Evolutionary conservation across 2,113 vertebrate genomes (phyloP).

Genomic region (Odocoileus virginianus): DNA sequence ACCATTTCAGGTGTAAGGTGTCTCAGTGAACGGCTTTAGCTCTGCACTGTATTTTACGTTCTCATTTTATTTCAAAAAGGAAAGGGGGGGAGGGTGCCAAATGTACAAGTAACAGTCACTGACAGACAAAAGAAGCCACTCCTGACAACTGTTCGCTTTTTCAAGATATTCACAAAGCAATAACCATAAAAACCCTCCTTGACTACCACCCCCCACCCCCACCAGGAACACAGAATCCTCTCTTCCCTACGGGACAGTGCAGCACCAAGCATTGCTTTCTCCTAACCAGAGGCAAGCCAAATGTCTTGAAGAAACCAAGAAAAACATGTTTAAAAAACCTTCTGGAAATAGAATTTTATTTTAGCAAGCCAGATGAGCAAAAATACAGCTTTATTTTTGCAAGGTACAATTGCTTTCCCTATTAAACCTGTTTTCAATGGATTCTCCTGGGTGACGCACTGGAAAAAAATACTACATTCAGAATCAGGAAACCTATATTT

Average conservation of each 20-base stretch:
- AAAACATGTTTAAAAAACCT: neutral
- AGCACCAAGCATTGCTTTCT: neutral
- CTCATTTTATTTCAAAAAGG: neutral
- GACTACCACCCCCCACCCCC: neutral
- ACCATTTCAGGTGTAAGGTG: neutral
- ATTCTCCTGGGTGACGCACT: conserved; percentile 17
- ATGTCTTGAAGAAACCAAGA: neutral
- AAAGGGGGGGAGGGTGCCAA: neutral
- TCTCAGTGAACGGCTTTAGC: neutral
- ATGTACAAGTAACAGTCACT: neutral
- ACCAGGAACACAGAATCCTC: neutral
- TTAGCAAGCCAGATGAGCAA: conserved; percentile 17
- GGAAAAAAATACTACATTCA: conserved; percentile 48
- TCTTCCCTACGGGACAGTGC: neutral
- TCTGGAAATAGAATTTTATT: conserved; percentile 39
- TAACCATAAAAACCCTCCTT: neutral
- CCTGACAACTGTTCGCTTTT: neutral
- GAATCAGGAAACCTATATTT: conserved; percentile 26
- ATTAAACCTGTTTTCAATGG: conserved; percentile 39
- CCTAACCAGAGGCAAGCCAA: neutral
- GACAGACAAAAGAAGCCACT: neutral
- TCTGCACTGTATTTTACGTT: neutral
- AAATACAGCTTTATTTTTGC: conserved; percentile 44
- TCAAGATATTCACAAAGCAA: neutral
- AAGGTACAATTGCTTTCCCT: conserved; percentile 22